These are phyloP conservation scores for Diacarnus erythraeanus DNA, from an alignment of 37 sponge, comb jelly and placozoan genomes.

Conservation along the genomic window DNA sequence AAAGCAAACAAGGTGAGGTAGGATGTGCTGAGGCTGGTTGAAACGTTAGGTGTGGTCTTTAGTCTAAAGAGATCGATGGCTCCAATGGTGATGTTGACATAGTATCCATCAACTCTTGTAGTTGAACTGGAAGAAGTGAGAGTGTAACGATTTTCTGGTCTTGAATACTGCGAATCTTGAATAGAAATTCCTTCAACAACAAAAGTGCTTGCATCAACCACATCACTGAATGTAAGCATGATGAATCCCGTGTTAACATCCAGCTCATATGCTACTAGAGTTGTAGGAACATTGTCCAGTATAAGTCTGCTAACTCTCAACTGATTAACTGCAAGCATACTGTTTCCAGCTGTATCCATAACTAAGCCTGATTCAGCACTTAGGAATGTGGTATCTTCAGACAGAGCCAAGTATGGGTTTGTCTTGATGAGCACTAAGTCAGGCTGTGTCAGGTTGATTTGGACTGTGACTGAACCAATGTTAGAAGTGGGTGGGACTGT, in stretches of 20 bases:
- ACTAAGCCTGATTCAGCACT: slow-evolving; percentile 36
- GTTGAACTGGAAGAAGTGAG: slow-evolving; percentile 63
- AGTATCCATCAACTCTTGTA: slow-evolving; percentile 51
- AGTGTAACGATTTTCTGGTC: slow-evolving; percentile 22
- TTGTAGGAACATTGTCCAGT: slow-evolving; percentile 37
- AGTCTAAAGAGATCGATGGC: slow-evolving; percentile 81
- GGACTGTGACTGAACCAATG: slow-evolving; percentile 50
- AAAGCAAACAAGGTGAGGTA: slow-evolving; percentile 72
- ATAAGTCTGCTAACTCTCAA: slow-evolving; percentile 28
- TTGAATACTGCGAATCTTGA: slow-evolving; percentile 47
- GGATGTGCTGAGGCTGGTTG: slow-evolving; percentile 37
- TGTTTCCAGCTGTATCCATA: slow-evolving; percentile 47
- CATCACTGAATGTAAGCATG: slow-evolving; percentile 80
- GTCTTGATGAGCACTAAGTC: slow-evolving; percentile 76
- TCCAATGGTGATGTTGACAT: slow-evolving; percentile 67
- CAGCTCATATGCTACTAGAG: slow-evolving; percentile 56
- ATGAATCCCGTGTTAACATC: slow-evolving; percentile 81
- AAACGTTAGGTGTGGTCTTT: slow-evolving; percentile 66
- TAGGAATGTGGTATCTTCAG: slow-evolving; percentile 44
- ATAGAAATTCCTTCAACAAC: slow-evolving; percentile 55
- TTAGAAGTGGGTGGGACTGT: slow-evolving; percentile 35
- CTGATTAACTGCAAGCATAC: background rate
- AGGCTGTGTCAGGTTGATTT: slow-evolving; percentile 63
- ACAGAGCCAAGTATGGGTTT: slow-evolving; percentile 36
- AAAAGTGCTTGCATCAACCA: slow-evolving; percentile 67